phyloP scores from a whole-genome alignment of 2,888 invertebrate genomes.

The Urechis unicinctus region DNA sequence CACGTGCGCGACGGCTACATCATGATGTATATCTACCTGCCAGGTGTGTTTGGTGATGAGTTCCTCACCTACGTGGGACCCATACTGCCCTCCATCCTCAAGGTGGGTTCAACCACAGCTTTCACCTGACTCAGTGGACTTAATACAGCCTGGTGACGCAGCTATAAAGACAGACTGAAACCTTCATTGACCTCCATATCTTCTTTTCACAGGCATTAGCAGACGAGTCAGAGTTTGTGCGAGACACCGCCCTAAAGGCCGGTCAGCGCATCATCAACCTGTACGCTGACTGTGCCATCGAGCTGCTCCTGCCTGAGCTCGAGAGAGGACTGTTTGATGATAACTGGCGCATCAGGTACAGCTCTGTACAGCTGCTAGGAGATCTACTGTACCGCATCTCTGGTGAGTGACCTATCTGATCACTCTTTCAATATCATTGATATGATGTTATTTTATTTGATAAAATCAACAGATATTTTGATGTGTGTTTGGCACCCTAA shows the following conservation, averaged over 20 bases:
- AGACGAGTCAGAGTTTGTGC: conserved; percentile 97
- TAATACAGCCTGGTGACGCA: not conserved
- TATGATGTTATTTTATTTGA: not conserved
- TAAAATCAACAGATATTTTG: not conserved
- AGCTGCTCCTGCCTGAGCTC: conserved; percentile 78
- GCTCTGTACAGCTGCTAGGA: conserved; percentile 90
- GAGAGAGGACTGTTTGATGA: conserved; percentile 93
- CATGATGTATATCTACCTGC: conserved; percentile 99
- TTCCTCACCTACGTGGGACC: conserved; percentile 94
- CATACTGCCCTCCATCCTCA: conserved; percentile 93
- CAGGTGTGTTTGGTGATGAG: conserved; percentile 88
- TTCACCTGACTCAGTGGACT: not conserved
- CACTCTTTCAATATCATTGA: not conserved
- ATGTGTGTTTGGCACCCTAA: too few species aligned
- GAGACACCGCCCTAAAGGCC: conserved; percentile 93
- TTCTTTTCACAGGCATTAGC: conserved; percentile 68
- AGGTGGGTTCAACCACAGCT: conserved; percentile 52
- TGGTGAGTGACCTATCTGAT: conserved; percentile 34
- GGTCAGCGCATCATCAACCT: conserved; percentile 94
- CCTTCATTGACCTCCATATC: not conserved
- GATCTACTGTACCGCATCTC: conserved; percentile 86
- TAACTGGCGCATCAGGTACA: conserved; percentile 92
- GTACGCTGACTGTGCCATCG: conserved; percentile 92
- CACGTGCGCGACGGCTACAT: conserved; percentile 99
- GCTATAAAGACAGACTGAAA: not conserved